These are phyloP conservation scores for Nesoenas mayeri DNA, from an alignment of 2,113 vertebrate species.

Conservation along the genomic window DNA sequence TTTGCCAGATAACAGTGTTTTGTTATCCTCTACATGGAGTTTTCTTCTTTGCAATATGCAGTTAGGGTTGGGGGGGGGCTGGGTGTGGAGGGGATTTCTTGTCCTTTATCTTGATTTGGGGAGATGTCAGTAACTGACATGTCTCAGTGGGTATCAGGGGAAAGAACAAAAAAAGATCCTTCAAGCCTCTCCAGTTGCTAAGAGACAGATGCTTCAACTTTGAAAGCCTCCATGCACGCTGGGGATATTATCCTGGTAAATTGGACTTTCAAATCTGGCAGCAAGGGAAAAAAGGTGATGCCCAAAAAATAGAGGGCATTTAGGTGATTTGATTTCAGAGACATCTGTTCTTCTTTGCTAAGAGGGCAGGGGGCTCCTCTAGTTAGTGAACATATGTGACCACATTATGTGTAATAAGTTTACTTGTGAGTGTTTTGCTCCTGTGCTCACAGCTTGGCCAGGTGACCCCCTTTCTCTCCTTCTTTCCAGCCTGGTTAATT, in stretches of 20 bases:
- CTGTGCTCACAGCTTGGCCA: neutral
- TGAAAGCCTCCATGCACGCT: constrained; percentile 65
- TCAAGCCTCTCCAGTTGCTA: constrained; percentile 68
- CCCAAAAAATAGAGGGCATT: neutral
- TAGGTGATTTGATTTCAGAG: constrained; percentile 37
- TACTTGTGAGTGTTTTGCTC: neutral
- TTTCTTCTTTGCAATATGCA: neutral
- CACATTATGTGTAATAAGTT: neutral
- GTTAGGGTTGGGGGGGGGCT: neutral
- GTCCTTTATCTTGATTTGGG: neutral
- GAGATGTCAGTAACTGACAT: constrained; percentile 4
- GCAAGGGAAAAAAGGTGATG: constrained; percentile 31
- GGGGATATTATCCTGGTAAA: constrained; percentile 72
- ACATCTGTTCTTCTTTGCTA: neutral
- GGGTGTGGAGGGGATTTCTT: neutral
- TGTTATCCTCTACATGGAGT: neutral
- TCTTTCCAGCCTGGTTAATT: neutral
- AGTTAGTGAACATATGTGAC: neutral
- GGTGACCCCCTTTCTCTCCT: constrained; percentile 13
- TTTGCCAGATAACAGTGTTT: neutral
- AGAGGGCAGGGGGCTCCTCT: neutral
- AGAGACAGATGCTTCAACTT: constrained; percentile 69
- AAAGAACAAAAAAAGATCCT: neutral
- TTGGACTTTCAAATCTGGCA: constrained; percentile 67
- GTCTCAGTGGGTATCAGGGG: neutral